phyloP scores from a whole-genome alignment of 2,113 vertebrate genomes.

The Dryoscopus gambensis region DNA sequence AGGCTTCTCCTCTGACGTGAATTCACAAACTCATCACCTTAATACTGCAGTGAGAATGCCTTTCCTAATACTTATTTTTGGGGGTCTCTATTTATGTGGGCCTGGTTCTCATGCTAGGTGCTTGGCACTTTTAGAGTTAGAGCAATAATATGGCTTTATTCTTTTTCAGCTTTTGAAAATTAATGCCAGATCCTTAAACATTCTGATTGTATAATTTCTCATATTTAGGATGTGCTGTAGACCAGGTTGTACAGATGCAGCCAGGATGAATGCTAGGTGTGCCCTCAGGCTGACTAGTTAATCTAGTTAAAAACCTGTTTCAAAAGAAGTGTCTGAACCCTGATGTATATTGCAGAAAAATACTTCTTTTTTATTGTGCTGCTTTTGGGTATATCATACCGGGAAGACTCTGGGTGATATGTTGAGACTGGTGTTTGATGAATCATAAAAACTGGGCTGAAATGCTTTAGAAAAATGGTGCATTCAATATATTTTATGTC shows the following conservation, averaged over 20 bases:
- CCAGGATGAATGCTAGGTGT: neutral
- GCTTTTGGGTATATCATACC: neutral
- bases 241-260: neutral
- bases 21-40: neutral
- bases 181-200: neutral
- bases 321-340: neutral
- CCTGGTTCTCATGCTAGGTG: neutral
- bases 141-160: neutral
- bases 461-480: constrained; percentile 19
- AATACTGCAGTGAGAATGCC: neutral
- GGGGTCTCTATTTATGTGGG: neutral
- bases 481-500: constrained; percentile 25
- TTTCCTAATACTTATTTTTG: neutral
- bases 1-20: neutral
- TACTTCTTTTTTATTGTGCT: neutral
- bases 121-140: neutral
- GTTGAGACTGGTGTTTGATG: neutral
- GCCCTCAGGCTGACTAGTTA: constrained; percentile 17
- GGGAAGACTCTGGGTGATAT: neutral
- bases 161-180: neutral
- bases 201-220: neutral
- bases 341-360: neutral
- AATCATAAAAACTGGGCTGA: constrained; percentile 20
- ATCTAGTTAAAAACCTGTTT: constrained; percentile 34
- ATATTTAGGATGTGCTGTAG: neutral